A percentile compares a stretch with the other conserved stretches of the same genome.
Evolutionary conservation across 2,113 vertebrate genomes (phyloP).

Genomic region (Raja brachyura): DNA sequence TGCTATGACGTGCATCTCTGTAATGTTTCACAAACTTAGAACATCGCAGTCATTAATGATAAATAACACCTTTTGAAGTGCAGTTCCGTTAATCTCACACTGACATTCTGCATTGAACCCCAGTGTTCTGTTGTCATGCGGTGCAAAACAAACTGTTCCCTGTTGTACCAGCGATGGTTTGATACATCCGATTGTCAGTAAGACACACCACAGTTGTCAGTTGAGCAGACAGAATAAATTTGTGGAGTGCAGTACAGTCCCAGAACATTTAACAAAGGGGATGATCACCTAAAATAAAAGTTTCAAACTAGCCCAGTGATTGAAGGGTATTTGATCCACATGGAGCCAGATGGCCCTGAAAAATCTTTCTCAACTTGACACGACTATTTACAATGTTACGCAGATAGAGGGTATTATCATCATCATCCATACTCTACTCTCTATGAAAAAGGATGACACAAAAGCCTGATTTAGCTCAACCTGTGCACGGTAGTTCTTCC

Average conservation of each 20-base stretch:
- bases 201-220: no score
- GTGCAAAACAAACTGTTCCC: neutral
- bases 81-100: neutral
- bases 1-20: neutral
- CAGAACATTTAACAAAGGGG: neutral
- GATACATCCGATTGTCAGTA: neutral
- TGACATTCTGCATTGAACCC: neutral
- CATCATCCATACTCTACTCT: neutral
- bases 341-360: neutral
- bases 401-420: neutral
- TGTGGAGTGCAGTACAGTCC: neutral
- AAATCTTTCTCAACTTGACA: neutral
- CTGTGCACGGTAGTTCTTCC: neutral
- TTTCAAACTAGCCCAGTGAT: neutral
- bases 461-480: neutral
- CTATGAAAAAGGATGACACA: neutral
- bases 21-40: neutral
- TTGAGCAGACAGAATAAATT: neutral
- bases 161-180: neutral
- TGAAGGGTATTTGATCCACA: neutral
- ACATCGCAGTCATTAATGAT: neutral
- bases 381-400: neutral
- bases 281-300: neutral
- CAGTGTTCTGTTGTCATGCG: neutral
- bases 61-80: neutral